A percentile compares a stretch with the other conserved stretches of the same genome.
phyloP scores from a whole-genome alignment of 2,888 invertebrate genomes.

The Heteromurus nitidus region DNA sequence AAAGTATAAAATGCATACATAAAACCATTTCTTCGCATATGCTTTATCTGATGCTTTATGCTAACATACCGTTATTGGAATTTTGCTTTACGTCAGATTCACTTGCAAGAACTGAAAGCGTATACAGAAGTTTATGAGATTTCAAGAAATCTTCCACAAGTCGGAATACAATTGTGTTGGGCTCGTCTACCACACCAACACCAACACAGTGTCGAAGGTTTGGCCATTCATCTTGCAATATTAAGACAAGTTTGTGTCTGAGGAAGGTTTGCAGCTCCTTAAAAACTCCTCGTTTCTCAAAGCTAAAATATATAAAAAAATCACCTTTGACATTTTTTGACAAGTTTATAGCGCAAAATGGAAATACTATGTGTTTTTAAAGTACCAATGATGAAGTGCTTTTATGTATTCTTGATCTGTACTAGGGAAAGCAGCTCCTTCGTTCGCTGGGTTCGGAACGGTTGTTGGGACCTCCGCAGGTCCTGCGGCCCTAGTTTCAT shows the following conservation, averaged over 20 bases:
- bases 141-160: constrained; percentile 71
- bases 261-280: constrained; percentile 70
- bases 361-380: too few species aligned
- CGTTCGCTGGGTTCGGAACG: not conserved
- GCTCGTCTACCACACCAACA: not conserved
- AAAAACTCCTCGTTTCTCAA: constrained; percentile 68
- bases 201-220: constrained; percentile 32
- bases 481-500: not conserved
- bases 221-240: constrained; percentile 70
- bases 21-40: too few species aligned
- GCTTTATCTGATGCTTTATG: not conserved
- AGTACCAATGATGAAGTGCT: constrained; percentile 61
- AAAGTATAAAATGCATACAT: constrained; percentile 1
- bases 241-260: constrained; percentile 67
- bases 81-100: constrained; percentile 58
- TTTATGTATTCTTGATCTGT: constrained; percentile 58
- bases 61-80: constrained; percentile 26
- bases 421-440: not conserved
- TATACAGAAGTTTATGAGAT: constrained; percentile 69
- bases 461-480: constrained; percentile 31
- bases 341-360: not conserved
- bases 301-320: constrained; percentile 45
- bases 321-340: not conserved
- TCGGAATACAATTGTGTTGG: constrained; percentile 51
- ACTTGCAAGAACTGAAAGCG: constrained; percentile 68